Evolutionary conservation across 2,113 vertebrate genomes (phyloP), one percentile per base, ranked within the genome.

Genomic region (Amphiprion ocellaris): DNA sequence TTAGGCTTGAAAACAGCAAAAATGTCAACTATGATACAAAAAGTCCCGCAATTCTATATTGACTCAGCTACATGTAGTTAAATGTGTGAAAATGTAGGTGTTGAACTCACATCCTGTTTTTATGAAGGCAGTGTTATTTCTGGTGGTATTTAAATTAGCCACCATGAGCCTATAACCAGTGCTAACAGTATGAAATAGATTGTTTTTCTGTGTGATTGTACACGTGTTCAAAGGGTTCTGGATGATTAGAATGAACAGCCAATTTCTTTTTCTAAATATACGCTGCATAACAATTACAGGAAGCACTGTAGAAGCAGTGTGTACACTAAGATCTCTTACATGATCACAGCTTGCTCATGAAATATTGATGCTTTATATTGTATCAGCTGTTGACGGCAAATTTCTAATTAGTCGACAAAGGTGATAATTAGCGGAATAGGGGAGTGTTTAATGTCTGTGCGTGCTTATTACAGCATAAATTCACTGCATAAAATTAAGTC

Each of bases 321-420:
- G 59, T 72, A 39, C 56, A 74, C 47, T 44, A 71, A 52, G 39
- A 66, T 52, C 7, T 33, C 61, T 73, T 10, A 44, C 58, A 74
- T 62, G 47, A 77, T 82, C 64, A 59, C 69, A 88, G 79, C 55
- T 74, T 84, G 37, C 49, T 55, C 12, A 75, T 70, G 2, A 77
- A 87, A 79, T 75, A 81, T 72, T 74, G 60, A 87, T 78, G 60
- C 10, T 67, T 23, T 63, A 26, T 37, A 39, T 49, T 24, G 58
- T 73, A 46, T 75, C 54, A 61, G 50, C 17, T 2, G 16, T 62
- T 67, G 37, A 56, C 50, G 67, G 9, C 53, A 77, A 54, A 66
- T 68, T 71, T 69, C 2, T 68, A 56, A 87, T 85, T 75, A 83
- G 52, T 73, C 47, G 58, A 69, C 59, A 77, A 63, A 63, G 56